Base-by-base conservation (phyloP, 2,797 vertebrate species). In the Amblyraja radiata region DNA sequence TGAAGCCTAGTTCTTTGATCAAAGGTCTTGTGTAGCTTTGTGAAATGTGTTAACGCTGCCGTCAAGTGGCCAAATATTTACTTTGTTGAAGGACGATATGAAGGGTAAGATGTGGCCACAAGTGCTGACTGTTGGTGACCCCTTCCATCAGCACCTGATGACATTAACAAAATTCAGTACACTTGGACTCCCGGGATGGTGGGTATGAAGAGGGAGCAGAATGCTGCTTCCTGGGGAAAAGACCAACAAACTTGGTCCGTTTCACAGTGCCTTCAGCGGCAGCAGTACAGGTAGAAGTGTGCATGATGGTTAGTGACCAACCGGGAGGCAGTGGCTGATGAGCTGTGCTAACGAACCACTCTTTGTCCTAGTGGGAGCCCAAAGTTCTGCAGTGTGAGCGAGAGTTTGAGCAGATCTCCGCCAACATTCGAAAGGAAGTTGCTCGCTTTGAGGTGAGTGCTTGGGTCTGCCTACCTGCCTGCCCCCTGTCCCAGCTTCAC, bases 321-420 rank as follows among this genome's bases (percentile, higher is more conserved):
- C 28, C 3, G 81, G n/a, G n/a, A 68, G 16, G 6, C 14, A 88
- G 36, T 84, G 81, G 2, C 25, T 84, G 25, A 58, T 46, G 10
- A 32, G n/a, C 36, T 32, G 18, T 68, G 25, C 23, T 58, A 76
- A 84, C 11, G 74, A 0, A 65, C 88, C 74, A n/a, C 79, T 93
- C 14, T 93, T 8, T 93, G 94, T 93, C 1, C 39, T 94, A 99
- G 99, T 99, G 99, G 99, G 99, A 99, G 94, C 97, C 97, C 90
- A 98, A 98, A 54, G 98, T 99, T 95, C 98, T 98, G 0, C 98
- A 99, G 94, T 99, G 98, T 0, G 99, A 99, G 95, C 96, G 98
- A 94, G 99, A 99, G 94, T 99, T 99, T 90, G 98, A 99, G 93
- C 97, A 97, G 91, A 97, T 99, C 93, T 99, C 98, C 39, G 94